phyloP scores from a whole-genome alignment of 2,113 vertebrate species.

The Poicephalus meyeri region DNA sequence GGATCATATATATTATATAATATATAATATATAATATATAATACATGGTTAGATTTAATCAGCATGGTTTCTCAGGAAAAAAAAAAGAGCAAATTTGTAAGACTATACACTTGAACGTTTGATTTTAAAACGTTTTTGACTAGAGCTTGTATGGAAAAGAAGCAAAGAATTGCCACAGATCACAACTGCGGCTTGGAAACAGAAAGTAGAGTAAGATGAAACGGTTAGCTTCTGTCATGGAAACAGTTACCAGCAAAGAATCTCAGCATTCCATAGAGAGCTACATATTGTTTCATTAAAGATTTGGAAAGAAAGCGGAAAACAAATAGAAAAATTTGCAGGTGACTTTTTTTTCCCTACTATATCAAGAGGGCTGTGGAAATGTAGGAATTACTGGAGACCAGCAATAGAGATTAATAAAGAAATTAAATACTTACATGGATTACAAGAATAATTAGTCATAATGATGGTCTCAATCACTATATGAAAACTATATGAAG shows the following conservation, averaged over 20 bases:
- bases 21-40: background rate
- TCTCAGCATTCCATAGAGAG: background rate
- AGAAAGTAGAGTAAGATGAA: background rate
- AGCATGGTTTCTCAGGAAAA: background rate
- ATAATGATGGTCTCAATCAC: background rate
- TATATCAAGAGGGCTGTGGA: background rate
- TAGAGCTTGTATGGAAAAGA: background rate
- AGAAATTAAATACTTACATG: background rate
- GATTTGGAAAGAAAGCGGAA: constrained; percentile 1
- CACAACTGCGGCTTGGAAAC: background rate
- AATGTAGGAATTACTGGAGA: background rate
- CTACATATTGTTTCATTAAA: background rate
- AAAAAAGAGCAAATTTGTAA: background rate
- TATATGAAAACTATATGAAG: background rate
- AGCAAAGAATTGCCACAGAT: background rate
- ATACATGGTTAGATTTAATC: background rate
- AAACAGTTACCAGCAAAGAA: background rate
- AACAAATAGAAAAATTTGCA: background rate
- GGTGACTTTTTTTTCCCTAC: background rate
- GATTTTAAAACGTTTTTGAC: background rate
- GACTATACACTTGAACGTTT: background rate
- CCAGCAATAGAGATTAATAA: background rate
- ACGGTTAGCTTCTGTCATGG: background rate
- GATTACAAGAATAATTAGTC: background rate
- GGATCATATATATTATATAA: background rate